Conservation (phyloP, 2,888 invertebrate species). For the Eristalinus aeneus region DNA sequence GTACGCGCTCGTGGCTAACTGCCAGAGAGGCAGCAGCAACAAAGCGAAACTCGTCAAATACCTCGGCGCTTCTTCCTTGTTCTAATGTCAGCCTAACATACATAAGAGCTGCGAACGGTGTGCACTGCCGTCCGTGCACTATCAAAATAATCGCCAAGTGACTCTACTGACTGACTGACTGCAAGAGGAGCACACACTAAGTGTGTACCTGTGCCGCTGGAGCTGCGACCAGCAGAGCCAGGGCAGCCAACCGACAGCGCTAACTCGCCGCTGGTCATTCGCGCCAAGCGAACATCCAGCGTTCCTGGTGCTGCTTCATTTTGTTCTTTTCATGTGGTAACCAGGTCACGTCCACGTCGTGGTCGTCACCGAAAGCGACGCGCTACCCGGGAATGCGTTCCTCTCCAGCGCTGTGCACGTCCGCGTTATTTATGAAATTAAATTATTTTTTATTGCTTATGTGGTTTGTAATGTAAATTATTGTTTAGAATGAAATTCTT, state of each 20-base stretch:
- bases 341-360: constrained; percentile 67
- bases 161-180: constrained; percentile 66
- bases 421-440: constrained; percentile 71
- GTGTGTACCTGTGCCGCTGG: background rate
- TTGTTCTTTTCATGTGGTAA: constrained; percentile 62
- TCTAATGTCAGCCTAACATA: constrained; percentile 21
- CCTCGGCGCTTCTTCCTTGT: constrained; percentile 36
- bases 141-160: constrained; percentile 17
- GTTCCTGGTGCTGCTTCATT: constrained; percentile 22
- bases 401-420: constrained; percentile 57
- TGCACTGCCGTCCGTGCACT: background rate
- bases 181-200: constrained; percentile 22
- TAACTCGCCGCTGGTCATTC: constrained; percentile 49
- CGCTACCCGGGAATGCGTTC: constrained; percentile 47
- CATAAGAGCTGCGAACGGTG: constrained; percentile 4
- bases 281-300: constrained; percentile 36
- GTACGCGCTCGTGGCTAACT: background rate
- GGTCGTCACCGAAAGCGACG: constrained; percentile 58
- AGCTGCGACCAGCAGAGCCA: constrained; percentile 17
- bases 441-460: constrained; percentile 70
- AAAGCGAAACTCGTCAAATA: background rate
- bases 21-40: background rate
- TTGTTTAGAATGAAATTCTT: constrained; percentile 51
- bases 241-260: constrained; percentile 31
- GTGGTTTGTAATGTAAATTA: constrained; percentile 68